Percentiles rank a stretch among this genome's conserved stretches.
Evolutionary conservation across 2,888 invertebrate species (phyloP).

Genomic region (Dryocosmus kuriphilus): DNA sequence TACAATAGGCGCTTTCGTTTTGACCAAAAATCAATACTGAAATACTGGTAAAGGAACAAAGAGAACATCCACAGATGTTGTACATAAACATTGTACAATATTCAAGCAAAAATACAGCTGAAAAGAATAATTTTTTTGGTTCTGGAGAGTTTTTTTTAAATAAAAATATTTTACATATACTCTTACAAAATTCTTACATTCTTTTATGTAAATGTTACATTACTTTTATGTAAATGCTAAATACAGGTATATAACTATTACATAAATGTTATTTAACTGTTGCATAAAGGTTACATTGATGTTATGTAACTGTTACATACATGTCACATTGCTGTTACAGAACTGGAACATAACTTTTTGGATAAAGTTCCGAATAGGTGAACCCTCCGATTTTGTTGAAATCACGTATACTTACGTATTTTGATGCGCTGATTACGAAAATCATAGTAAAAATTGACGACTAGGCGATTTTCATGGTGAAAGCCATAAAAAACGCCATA

Average conservation of each 20-base stretch:
- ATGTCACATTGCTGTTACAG: background rate
- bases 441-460: no score
- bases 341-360: background rate
- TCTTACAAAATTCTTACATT: no score
- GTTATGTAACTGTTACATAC: background rate
- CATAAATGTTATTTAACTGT: no score
- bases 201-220: background rate
- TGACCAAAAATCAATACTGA: slow-evolving; percentile 19
- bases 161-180: no score
- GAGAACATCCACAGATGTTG: background rate
- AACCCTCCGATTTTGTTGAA: no score
- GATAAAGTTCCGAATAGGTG: no score
- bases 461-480: no score
- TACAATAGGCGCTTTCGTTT: slow-evolving; percentile 17
- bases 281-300: background rate
- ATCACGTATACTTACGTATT: no score
- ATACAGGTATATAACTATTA: no score
- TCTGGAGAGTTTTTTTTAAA: background rate
- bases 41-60: background rate
- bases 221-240: background rate
- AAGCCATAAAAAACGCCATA: no score
- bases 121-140: background rate
- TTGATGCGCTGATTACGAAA: no score
- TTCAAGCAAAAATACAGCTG: slow-evolving; percentile 25
- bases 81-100: slow-evolving; percentile 16